Evolutionary conservation across 30 jellyfish, hydroid and myxozoan genomes (phyloP), one percentile per base, ranked within the genome.

Genomic region (Catostylus mosaicus): DNA sequence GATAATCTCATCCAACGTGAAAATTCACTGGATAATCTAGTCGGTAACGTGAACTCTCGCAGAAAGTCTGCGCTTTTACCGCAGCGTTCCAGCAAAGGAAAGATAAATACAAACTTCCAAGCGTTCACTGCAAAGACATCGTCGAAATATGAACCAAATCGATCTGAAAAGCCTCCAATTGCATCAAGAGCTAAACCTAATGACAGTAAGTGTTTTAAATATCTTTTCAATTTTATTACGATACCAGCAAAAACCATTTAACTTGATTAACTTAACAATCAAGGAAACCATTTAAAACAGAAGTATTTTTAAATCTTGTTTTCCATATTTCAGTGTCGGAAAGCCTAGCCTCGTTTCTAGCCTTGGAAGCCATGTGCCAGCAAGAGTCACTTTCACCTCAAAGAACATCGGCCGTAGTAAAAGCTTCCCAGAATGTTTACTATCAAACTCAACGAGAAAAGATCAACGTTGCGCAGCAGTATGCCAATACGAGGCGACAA

Each of bases 281-380:
- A 43, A 9, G 8, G 54, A 43, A 43, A 16, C 0, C 54, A 6
- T 43, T 6, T 43, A 43, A 43, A 16, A 43, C 8, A 43, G 16
- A 43, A 43, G 16, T 16, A 16, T 43, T 43, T 43, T 43, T 43
- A 6, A 9, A 43, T 43, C 16, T 43, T 43, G 0, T 50, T 50
- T 35, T 57, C 30, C n/a, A 20, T 40, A 1, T 36, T 31, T 5
- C 52, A 90, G 97, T 84, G 60, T 73, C 95, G 3, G 86, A 84
- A 45, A 90, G 97, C 68, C 45, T 84, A 78, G 97, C 97, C 22
- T 73, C 97, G 40, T 90, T 90, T 70, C 52, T 90, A 56, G 95
- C 97, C 0, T 64, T 90, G 65, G 97, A 90, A 76, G 86, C 90
- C 50, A 78, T 90, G 87, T 90, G 97, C 56, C 78, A 74, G 56